Conservation (phyloP, 2,888 invertebrate genomes). For the Eristalinus aeneus region DNA sequence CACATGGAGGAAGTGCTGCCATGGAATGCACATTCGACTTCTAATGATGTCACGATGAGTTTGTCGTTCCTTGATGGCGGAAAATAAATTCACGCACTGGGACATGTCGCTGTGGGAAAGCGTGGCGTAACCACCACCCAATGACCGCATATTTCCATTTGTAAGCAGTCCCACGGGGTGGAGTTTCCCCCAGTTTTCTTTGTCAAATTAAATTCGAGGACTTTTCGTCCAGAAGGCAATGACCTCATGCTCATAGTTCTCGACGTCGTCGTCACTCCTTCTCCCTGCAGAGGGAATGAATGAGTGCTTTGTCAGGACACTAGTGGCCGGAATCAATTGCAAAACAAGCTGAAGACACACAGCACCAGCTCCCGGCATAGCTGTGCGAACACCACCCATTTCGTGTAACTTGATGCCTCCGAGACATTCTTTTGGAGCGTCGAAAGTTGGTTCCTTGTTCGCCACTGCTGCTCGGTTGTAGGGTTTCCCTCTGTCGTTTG, state of each 20-base stretch:
- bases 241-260: slow-evolving; percentile 39
- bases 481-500: background rate
- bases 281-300: background rate
- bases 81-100: slow-evolving; percentile 48
- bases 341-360: slow-evolving; percentile 46
- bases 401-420: slow-evolving; percentile 57
- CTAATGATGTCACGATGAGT: slow-evolving; percentile 62
- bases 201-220: background rate
- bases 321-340: slow-evolving; percentile 37
- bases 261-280: slow-evolving; percentile 12
- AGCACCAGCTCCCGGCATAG: slow-evolving; percentile 23
- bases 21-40: slow-evolving; percentile 44
- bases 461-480: background rate
- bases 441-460: background rate
- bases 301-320: slow-evolving; percentile 3
- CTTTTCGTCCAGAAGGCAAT: slow-evolving; percentile 22
- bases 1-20: background rate
- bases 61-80: slow-evolving; percentile 36
- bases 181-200: slow-evolving; percentile 5
- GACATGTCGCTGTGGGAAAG: slow-evolving; percentile 1
- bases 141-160: slow-evolving; percentile 15
- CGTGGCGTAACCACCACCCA: background rate
- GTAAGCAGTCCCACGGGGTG: slow-evolving; percentile 12
- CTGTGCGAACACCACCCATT: slow-evolving; percentile 44
- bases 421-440: slow-evolving; percentile 34